Conservation (phyloP, 2,797 vertebrate species). For the Phyllotis vaccarum region DNA sequence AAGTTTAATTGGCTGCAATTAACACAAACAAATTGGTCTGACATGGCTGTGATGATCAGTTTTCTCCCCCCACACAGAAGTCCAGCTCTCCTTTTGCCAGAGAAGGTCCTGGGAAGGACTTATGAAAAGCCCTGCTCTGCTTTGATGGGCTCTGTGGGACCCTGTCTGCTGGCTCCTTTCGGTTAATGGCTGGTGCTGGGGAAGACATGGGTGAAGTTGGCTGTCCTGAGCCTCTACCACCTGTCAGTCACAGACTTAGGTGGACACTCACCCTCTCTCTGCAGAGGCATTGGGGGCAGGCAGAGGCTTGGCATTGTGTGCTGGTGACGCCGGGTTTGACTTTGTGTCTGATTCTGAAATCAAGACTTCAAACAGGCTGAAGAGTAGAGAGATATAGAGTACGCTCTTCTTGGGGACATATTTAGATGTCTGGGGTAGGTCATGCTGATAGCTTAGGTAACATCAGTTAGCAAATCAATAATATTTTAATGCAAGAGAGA, state of each 20-base stretch:
- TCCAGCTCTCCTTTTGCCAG: background rate
- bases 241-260: background rate
- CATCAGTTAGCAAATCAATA: background rate
- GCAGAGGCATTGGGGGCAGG: background rate
- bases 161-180: background rate
- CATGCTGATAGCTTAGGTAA: background rate
- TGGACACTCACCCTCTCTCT: too few species aligned
- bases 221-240: fast-evolving
- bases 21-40: slow-evolving; percentile 69
- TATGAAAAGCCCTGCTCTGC: background rate
- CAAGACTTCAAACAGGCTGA: background rate
- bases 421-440: background rate
- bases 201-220: fast-evolving
- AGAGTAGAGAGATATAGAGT: background rate
- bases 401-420: fast-evolving
- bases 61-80: background rate
- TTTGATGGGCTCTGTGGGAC: background rate
- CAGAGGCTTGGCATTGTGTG: background rate
- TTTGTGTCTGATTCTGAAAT: background rate
- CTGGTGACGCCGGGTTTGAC: background rate
- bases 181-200: fast-evolving
- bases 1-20: slow-evolving; percentile 69
- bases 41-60: background rate
- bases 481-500: background rate
- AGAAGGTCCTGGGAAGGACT: background rate